Evolutionary conservation across 2,113 vertebrate genomes (phyloP).

Genomic region (Hoplias malabaricus): DNA sequence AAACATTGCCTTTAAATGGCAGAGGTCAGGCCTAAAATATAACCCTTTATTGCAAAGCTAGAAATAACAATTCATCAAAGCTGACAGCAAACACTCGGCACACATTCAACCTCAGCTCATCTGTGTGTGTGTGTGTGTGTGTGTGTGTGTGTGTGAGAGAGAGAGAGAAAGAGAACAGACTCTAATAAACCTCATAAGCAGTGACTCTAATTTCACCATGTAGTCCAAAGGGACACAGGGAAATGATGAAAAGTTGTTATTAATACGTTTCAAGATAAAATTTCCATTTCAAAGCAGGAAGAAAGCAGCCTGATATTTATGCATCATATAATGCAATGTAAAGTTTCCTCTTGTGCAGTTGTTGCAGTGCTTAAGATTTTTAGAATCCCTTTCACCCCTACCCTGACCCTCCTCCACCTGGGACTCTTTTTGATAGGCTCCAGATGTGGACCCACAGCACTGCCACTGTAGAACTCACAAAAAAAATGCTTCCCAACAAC

Average conservation of each 20-base stretch:
- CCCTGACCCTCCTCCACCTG: neutral
- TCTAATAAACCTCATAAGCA: slow-evolving; percentile 30
- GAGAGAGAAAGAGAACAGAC: no score
- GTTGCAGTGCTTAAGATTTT: slow-evolving; percentile 32
- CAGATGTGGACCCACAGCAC: slow-evolving; percentile 47
- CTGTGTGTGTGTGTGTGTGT: neutral
- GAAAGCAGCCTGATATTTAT: slow-evolving; percentile 43
- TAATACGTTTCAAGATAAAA: slow-evolving; percentile 24
- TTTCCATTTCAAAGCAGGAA: slow-evolving; percentile 41
- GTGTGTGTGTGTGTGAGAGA: slow-evolving; percentile 3
- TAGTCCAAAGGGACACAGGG: neutral
- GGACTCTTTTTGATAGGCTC: slow-evolving; percentile 38
- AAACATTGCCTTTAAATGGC: neutral
- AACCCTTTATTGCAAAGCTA: neutral
- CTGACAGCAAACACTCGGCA: neutral
- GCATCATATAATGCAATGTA: slow-evolving; percentile 24
- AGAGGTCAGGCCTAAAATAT: neutral
- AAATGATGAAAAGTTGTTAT: slow-evolving; percentile 30
- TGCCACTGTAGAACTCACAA: slow-evolving; percentile 35
- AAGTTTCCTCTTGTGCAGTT: slow-evolving; percentile 31
- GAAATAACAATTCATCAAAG: slow-evolving; percentile 11
- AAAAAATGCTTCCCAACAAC: slow-evolving; percentile 47
- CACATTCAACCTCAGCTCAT: neutral
- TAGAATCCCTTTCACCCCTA: neutral
- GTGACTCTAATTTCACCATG: slow-evolving; percentile 28